phyloP scores from a whole-genome alignment of 1,140 invertebrate genomes.

The Drosophila jambulina region DNA sequence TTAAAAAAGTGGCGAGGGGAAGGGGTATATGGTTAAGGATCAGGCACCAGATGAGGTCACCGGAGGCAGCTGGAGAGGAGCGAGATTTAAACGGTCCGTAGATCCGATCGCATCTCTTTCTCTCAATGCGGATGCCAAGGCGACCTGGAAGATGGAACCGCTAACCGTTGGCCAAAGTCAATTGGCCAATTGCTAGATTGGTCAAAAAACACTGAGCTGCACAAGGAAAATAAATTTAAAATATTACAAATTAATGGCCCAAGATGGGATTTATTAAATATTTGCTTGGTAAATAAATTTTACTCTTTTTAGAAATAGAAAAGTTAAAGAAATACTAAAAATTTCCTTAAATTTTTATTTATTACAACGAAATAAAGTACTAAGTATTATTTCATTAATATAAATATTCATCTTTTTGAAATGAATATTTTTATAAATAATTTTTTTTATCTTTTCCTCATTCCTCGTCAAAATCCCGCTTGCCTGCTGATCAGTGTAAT shows the following conservation, averaged over 20 bases:
- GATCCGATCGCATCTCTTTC: constrained; percentile 45
- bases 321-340: no score
- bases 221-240: background rate
- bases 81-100: constrained; percentile 63
- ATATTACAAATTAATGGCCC: background rate
- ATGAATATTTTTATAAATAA: background rate
- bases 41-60: constrained; percentile 32
- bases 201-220: constrained; percentile 10
- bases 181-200: constrained; percentile 71
- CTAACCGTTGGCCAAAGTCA: constrained; percentile 63
- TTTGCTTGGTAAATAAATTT: no score
- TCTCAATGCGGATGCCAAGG: constrained; percentile 71
- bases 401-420: background rate
- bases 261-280: background rate
- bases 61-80: constrained; percentile 26
- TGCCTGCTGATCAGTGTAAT: constrained; percentile 62
- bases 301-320: background rate
- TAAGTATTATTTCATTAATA: background rate
- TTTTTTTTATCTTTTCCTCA: background rate
- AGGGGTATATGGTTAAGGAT: background rate
- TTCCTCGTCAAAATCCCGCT: background rate
- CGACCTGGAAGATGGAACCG: constrained; percentile 31
- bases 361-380: background rate
- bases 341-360: no score
- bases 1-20: constrained; percentile 14